Conservation (phyloP, 2,888 invertebrate species). For the Rhyacophila evoluta region DNA sequence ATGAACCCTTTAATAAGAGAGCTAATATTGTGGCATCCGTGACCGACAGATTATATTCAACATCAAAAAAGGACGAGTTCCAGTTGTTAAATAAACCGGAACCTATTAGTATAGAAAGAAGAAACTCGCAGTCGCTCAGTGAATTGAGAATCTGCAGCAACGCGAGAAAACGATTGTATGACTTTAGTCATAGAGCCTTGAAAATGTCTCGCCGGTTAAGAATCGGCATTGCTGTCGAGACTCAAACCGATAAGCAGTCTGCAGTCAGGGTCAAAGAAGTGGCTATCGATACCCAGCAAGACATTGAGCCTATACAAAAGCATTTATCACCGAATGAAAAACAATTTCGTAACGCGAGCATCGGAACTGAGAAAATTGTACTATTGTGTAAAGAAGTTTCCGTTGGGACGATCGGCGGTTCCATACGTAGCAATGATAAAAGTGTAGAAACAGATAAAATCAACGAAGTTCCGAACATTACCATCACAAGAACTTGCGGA, state of each 20-base stretch:
- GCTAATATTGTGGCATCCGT: slow-evolving; percentile 80
- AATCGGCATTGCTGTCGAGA: slow-evolving; percentile 69
- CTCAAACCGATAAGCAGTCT: slow-evolving; percentile 69
- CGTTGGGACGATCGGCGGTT: slow-evolving; percentile 62
- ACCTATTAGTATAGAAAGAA: slow-evolving; percentile 59
- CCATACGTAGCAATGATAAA: slow-evolving; percentile 60
- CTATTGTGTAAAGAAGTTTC: slow-evolving; percentile 67
- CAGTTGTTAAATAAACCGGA: slow-evolving; percentile 22
- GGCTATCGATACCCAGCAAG: slow-evolving; percentile 69
- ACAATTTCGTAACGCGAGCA: slow-evolving; percentile 61
- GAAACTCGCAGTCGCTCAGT: slow-evolving; percentile 65
- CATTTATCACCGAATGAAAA: slow-evolving; percentile 60
- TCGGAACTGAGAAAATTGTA: slow-evolving; percentile 65
- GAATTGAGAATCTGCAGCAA: slow-evolving; percentile 72
- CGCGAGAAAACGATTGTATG: slow-evolving; percentile 71
- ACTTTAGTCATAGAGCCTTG: slow-evolving; percentile 72
- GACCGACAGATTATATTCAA: slow-evolving; percentile 76
- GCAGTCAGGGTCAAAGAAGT: slow-evolving; percentile 71
- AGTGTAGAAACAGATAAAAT: slow-evolving; percentile 62
- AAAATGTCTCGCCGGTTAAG: slow-evolving; percentile 65
- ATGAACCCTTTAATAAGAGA: slow-evolving; percentile 64
- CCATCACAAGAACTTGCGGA: slow-evolving; percentile 61
- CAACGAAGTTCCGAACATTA: slow-evolving; percentile 58
- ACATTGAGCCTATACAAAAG: slow-evolving; percentile 64
- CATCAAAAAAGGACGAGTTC: slow-evolving; percentile 67